These are phyloP conservation scores for Ectemnius lituratus DNA, from an alignment of 2,888 invertebrate genomes.

Conservation along the genomic window DNA sequence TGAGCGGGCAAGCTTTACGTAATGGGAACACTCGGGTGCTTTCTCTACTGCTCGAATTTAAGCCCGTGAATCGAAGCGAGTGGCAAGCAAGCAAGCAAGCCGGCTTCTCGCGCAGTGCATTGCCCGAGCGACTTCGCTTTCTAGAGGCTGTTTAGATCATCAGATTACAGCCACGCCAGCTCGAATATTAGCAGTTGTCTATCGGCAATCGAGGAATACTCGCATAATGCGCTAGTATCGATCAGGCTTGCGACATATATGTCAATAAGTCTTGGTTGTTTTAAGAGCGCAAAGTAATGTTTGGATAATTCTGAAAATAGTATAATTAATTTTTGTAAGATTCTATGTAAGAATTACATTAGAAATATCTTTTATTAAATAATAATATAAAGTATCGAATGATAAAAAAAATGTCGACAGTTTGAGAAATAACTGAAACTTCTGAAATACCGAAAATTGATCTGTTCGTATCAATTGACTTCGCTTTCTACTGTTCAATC, in stretches of 20 bases:
- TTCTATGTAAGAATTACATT: too few species aligned
- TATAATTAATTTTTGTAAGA: too few species aligned
- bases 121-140: slow-evolving; percentile 55
- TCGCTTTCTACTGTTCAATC: slow-evolving; percentile 60
- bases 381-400: too few species aligned
- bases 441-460: too few species aligned
- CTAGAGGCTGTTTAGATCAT: slow-evolving; percentile 55
- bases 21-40: slow-evolving; percentile 46
- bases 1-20: slow-evolving; percentile 10
- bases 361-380: too few species aligned
- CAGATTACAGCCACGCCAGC: slow-evolving; percentile 30
- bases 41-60: slow-evolving; percentile 54
- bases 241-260: neutral
- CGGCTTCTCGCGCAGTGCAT: slow-evolving; percentile 35
- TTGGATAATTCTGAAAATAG: too few species aligned
- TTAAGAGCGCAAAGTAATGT: too few species aligned
- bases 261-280: too few species aligned
- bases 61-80: slow-evolving; percentile 33
- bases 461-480: slow-evolving; percentile 16
- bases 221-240: slow-evolving; percentile 11
- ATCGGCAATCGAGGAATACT: too few species aligned
- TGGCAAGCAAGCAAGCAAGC: slow-evolving; percentile 1
- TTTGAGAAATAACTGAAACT: too few species aligned
- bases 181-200: too few species aligned
- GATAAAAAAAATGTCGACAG: too few species aligned